phyloP scores from a whole-genome alignment of 92 coral and sea anemone genomes.

The Chrysogorgia sp. region DNA sequence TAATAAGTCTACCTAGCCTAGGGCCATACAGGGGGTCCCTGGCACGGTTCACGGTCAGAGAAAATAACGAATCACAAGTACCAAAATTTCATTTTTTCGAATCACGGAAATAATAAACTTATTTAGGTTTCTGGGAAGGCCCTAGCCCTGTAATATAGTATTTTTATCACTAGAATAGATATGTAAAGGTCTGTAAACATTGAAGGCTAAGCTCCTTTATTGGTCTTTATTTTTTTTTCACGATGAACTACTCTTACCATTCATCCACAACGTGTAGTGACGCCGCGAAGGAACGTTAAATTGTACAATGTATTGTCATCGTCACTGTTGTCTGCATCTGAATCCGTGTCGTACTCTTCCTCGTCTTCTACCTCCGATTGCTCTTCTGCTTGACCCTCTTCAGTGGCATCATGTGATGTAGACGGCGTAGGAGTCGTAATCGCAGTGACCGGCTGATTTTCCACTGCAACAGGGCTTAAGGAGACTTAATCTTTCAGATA shows the following conservation, averaged over 20 bases:
- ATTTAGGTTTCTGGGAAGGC: too few species aligned
- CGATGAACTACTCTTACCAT: constrained; percentile 45
- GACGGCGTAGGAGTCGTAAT: constrained; percentile 11
- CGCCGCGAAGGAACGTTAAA: constrained; percentile 40
- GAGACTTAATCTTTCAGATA: constrained; percentile 20
- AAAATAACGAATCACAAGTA: too few species aligned
- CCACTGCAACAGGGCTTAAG: constrained; percentile 1
- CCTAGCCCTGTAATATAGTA: too few species aligned
- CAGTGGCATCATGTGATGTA: constrained; percentile 10
- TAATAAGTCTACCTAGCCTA: too few species aligned
- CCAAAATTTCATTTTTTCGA: too few species aligned
- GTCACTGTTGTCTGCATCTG: constrained; percentile 32
- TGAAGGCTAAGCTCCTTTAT: background rate
- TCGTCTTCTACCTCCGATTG: constrained; percentile 17
- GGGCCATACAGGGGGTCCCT: too few species aligned
- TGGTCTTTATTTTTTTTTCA: constrained; percentile 12
- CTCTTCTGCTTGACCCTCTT: constrained; percentile 11
- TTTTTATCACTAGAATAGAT: too few species aligned
- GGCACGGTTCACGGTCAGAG: too few species aligned
- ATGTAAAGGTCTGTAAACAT: too few species aligned
- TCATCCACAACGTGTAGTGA: constrained; percentile 45
- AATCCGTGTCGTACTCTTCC: constrained; percentile 37
- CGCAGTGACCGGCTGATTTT: background rate
- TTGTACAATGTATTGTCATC: constrained; percentile 24
- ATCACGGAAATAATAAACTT: too few species aligned